Evolutionary conservation across 2,888 invertebrate species (phyloP).

Genomic region (Dysmachus trigonus): DNA sequence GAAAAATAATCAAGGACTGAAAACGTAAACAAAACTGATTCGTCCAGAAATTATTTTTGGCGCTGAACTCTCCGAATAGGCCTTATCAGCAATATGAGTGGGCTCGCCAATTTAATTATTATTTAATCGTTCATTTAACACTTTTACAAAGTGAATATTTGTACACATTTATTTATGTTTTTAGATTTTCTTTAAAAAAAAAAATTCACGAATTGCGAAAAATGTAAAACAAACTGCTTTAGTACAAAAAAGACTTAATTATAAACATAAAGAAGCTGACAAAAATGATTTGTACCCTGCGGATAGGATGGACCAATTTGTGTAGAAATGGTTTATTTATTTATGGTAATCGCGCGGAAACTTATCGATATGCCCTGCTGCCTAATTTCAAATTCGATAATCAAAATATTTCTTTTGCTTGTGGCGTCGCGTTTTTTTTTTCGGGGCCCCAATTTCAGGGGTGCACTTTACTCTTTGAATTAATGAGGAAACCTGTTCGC

Average conservation of each 20-base stretch:
- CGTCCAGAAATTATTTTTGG: background rate
- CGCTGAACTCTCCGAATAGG: background rate
- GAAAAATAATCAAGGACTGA: background rate
- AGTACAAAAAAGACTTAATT: background rate
- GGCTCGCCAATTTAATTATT: background rate
- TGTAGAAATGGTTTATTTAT: conserved; percentile 8
- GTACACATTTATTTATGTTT: background rate
- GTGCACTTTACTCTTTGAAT: conserved; percentile 10
- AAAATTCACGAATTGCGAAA: background rate
- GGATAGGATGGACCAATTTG: background rate
- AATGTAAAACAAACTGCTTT: background rate
- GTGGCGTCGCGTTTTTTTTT: background rate
- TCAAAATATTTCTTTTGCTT: background rate
- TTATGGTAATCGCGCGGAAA: background rate
- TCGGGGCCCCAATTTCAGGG: background rate
- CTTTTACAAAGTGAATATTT: background rate
- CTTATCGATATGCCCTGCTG: background rate
- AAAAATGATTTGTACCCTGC: background rate
- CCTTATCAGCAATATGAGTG: background rate
- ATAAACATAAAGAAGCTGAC: background rate
- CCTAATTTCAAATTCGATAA: background rate
- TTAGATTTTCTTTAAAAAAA: background rate
- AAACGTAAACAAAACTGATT: background rate
- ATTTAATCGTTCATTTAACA: background rate
- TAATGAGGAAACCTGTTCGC: background rate